Percentiles rank a stretch among this genome's conserved stretches.
Evolutionary conservation across 2,113 vertebrate species (phyloP).

Genomic region (Hippoglossus stenolepis): DNA sequence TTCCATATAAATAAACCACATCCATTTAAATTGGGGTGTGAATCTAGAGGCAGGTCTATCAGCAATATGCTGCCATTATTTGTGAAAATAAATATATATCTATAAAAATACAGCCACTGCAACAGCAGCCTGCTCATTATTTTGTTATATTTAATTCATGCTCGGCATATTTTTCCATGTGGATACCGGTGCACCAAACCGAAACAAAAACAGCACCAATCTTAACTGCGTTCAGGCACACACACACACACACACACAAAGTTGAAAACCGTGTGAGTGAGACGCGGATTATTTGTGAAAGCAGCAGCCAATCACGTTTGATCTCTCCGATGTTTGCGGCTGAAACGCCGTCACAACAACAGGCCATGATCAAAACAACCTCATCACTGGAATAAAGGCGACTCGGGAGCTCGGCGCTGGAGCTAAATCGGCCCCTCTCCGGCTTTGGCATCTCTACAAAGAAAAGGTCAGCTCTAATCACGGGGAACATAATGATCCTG

Average conservation of each 20-base stretch:
- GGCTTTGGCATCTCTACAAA: constrained; percentile 5
- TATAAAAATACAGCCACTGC: constrained; percentile 1
- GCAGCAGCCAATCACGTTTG: constrained; percentile 34
- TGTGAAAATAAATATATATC: constrained; percentile 1
- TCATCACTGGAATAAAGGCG: constrained; percentile 17
- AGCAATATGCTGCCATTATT: constrained; percentile 46
- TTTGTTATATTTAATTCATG: constrained; percentile 59
- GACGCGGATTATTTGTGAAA: neutral
- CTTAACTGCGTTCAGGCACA: neutral
- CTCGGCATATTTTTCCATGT: constrained; percentile 27
- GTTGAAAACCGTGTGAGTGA: too few species aligned
- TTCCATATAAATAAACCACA: constrained; percentile 75
- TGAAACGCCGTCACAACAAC: constrained; percentile 29
- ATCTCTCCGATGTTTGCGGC: constrained; percentile 25
- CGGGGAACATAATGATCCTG: constrained; percentile 29
- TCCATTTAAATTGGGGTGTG: constrained; percentile 60
- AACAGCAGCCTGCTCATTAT: constrained; percentile 51
- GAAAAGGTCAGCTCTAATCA: constrained; percentile 61
- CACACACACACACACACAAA: too few species aligned
- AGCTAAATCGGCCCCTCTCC: neutral
- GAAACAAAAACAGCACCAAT: constrained; percentile 16
- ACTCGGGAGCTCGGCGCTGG: neutral
- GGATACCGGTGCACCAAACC: constrained; percentile 9
- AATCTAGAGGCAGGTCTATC: constrained; percentile 64
- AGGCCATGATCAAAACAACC: constrained; percentile 24